These are phyloP conservation scores for Pollenia griseotomentosa DNA, from an alignment of 2,888 invertebrate species.

Conservation along the genomic window DNA sequence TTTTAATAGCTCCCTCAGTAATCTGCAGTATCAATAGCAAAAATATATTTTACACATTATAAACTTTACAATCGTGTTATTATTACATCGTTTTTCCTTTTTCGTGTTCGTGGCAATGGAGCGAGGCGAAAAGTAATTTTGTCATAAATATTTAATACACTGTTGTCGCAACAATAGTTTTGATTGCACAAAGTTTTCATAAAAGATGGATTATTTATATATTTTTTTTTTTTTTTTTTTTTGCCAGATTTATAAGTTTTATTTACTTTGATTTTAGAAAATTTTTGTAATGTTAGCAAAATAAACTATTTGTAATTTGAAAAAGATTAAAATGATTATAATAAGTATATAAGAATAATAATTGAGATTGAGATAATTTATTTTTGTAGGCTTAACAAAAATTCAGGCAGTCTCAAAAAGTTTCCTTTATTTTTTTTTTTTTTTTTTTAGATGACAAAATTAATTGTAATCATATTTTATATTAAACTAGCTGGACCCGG, in stretches of 20 bases:
- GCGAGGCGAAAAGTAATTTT: neutral
- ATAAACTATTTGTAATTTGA: neutral
- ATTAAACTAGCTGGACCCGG: too few species aligned
- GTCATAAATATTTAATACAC: neutral
- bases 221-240: neutral
- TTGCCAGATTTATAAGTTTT: conserved; percentile 3
- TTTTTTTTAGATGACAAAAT: too few species aligned
- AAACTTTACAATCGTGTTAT: neutral
- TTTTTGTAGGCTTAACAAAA: too few species aligned
- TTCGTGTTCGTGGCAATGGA: neutral
- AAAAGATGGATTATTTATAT: neutral
- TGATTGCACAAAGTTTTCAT: neutral
- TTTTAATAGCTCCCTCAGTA: neutral
- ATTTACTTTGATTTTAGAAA: neutral
- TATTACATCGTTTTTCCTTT: neutral
- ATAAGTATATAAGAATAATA: too few species aligned
- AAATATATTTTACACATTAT: neutral
- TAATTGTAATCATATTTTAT: too few species aligned
- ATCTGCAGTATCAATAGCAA: conserved; percentile 3
- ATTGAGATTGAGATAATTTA: too few species aligned
- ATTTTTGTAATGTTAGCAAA: neutral
- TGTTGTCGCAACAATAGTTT: neutral
- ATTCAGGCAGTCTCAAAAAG: too few species aligned
- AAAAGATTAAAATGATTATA: too few species aligned
- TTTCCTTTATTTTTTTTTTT: too few species aligned